Evolutionary conservation across 1,140 invertebrate genomes (phyloP).

Genomic region (Ips nitidus): DNA sequence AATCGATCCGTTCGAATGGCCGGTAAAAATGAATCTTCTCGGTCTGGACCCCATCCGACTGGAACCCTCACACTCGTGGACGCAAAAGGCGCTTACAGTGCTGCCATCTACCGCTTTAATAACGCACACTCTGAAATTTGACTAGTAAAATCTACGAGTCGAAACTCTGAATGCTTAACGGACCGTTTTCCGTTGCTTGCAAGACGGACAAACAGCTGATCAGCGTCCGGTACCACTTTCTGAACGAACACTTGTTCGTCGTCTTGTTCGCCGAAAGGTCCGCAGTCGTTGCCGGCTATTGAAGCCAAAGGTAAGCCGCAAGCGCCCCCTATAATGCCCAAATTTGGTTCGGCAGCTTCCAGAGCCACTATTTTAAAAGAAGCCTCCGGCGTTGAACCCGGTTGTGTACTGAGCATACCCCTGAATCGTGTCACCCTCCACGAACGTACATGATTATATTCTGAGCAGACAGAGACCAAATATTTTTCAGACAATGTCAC

Average conservation of each 20-base stretch:
- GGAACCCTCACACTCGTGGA: constrained; percentile 96
- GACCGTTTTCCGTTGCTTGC: constrained; percentile 93
- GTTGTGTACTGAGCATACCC: constrained; percentile 96
- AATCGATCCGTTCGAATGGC: constrained; percentile 91
- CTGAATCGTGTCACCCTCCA: constrained; percentile 96
- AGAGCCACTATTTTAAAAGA: constrained; percentile 93
- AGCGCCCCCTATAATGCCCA: constrained; percentile 52
- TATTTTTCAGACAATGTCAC: constrained; percentile 96
- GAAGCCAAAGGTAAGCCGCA: constrained; percentile 18
- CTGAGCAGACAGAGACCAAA: constrained; percentile 94
- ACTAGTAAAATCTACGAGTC: not conserved
- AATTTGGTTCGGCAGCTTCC: constrained; percentile 80
- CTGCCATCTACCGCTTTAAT: constrained; percentile 93
- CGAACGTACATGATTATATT: constrained; percentile 96
- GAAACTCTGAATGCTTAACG: not conserved
- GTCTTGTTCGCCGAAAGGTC: constrained; percentile 96
- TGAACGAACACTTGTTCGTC: constrained; percentile 97
- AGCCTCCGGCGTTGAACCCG: constrained; percentile 92
- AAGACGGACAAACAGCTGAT: constrained; percentile 89
- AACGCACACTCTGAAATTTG: constrained; percentile 78
- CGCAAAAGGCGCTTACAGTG: constrained; percentile 93
- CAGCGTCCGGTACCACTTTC: constrained; percentile 95
- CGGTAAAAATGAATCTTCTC: constrained; percentile 89
- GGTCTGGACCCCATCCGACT: constrained; percentile 89
- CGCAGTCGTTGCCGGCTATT: constrained; percentile 71